Percentiles rank a stretch among this genome's conserved stretches.
These are phyloP conservation scores for Imbricaverruca yamaguchii DNA, from an alignment of 2,888 invertebrate species.

Conservation along the genomic window DNA sequence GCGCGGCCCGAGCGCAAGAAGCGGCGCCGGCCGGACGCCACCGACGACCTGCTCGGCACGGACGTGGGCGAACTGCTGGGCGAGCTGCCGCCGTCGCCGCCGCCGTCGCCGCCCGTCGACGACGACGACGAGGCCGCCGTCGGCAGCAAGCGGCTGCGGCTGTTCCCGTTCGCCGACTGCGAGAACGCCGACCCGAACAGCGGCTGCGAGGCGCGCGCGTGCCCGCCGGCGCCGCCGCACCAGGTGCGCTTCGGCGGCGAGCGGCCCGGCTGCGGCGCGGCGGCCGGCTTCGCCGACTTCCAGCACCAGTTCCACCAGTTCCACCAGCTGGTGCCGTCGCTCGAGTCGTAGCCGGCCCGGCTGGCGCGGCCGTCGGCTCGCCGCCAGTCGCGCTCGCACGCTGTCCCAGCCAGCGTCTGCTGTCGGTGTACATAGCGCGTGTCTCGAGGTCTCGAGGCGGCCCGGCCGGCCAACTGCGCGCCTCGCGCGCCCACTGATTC, in stretches of 20 bases:
- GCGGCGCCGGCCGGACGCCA: not conserved
- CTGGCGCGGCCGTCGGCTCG: not conserved
- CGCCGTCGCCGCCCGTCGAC: not conserved
- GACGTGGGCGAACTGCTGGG: constrained; percentile 1
- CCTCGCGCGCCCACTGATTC: no score
- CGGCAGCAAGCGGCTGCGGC: not conserved
- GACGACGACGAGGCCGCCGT: not conserved
- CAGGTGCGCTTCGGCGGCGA: constrained; percentile 8
- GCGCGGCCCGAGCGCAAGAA: not conserved
- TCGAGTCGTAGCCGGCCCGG: not conserved
- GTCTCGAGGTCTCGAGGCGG: no score
- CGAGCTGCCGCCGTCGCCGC: constrained; percentile 1
- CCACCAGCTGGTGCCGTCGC: constrained; percentile 20
- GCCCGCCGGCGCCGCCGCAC: not conserved
- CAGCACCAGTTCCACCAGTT: not conserved
- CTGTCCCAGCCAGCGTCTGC: not conserved
- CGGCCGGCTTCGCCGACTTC: constrained; percentile 6
- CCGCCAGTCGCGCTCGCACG: not conserved
- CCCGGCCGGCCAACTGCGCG: no score
- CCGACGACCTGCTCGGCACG: not conserved
- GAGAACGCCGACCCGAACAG: constrained; percentile 1
- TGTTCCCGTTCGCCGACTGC: not conserved
- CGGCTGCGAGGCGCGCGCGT: not conserved
- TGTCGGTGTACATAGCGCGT: not conserved
- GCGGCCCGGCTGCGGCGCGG: not conserved